Evolutionary conservation across 2,113 vertebrate species (phyloP).

Genomic region (Aldabrachelys gigantea): DNA sequence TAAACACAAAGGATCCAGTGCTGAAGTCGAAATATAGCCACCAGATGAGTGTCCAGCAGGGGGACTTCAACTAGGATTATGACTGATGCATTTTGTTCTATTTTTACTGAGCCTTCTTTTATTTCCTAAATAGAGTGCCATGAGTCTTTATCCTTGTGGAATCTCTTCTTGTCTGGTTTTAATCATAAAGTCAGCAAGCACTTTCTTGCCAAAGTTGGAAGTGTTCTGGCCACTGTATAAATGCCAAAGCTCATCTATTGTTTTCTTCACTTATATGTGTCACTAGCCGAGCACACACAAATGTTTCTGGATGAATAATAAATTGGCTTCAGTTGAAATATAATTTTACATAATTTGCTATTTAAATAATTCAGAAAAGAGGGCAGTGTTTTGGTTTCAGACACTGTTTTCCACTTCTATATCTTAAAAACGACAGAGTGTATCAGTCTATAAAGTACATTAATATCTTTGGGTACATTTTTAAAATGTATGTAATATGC

Average conservation of each 20-base stretch:
- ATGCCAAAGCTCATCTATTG: neutral
- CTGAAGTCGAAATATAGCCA: neutral
- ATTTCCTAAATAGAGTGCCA: neutral
- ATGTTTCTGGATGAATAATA: neutral
- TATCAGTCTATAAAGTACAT: neutral
- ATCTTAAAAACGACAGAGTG: neutral
- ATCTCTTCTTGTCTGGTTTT: neutral
- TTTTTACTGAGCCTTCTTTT: neutral
- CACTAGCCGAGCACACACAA: neutral
- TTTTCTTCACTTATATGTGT: neutral
- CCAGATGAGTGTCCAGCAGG: neutral
- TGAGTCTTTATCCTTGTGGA: neutral
- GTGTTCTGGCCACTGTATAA: neutral
- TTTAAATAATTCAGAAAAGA: neutral
- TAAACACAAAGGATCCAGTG: neutral
- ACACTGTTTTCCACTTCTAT: neutral
- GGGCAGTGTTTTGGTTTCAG: neutral
- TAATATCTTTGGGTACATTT: neutral
- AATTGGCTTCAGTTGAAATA: neutral
- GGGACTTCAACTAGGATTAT: neutral
- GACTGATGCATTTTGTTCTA: neutral
- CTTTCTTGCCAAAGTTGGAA: slow-evolving; percentile 26
- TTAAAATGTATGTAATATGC: neutral
- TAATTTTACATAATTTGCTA: neutral
- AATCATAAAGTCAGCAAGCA: neutral